phyloP scores from a whole-genome alignment of 2,113 vertebrate genomes.

The Pseudorhombus dupliciocellatus region DNA sequence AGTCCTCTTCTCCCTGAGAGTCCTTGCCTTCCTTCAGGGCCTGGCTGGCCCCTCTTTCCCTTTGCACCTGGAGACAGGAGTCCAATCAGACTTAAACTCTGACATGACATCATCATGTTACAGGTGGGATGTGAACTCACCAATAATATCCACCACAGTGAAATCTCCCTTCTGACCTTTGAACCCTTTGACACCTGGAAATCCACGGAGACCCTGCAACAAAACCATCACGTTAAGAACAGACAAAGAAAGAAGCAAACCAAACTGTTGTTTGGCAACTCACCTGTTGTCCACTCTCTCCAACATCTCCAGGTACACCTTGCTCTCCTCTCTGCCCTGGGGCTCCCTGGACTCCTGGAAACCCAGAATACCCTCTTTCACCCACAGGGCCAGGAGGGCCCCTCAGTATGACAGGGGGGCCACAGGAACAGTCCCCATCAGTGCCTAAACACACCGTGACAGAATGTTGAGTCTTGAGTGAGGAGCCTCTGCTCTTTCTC shows the following conservation, averaged over 20 bases:
- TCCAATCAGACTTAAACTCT: neutral
- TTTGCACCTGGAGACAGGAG: slow-evolving; percentile 67
- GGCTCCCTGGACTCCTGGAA: slow-evolving; percentile 42
- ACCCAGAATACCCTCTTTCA: slow-evolving; percentile 29
- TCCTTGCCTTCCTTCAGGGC: slow-evolving; percentile 79
- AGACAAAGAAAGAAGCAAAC: neutral
- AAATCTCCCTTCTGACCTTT: slow-evolving; percentile 90
- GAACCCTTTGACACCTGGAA: slow-evolving; percentile 79
- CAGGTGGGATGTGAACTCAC: slow-evolving; percentile 45
- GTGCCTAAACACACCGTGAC: slow-evolving; percentile 52
- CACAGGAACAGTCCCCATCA: slow-evolving; percentile 67
- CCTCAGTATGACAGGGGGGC: neutral
- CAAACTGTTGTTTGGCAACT: slow-evolving; percentile 13
- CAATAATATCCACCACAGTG: slow-evolving; percentile 53
- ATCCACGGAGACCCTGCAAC: slow-evolving; percentile 83
- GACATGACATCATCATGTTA: neutral
- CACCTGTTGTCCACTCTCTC: slow-evolving; percentile 58
- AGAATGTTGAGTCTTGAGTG: neutral
- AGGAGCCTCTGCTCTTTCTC: neutral
- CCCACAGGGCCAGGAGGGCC: slow-evolving; percentile 44
- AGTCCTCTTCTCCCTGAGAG: slow-evolving; percentile 77
- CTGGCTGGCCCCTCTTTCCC: slow-evolving; percentile 47
- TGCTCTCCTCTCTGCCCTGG: slow-evolving; percentile 57
- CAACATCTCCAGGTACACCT: slow-evolving; percentile 71
- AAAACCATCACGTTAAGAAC: neutral